Conservation (phyloP, 2,113 vertebrate species). For the Grantiella picta region DNA sequence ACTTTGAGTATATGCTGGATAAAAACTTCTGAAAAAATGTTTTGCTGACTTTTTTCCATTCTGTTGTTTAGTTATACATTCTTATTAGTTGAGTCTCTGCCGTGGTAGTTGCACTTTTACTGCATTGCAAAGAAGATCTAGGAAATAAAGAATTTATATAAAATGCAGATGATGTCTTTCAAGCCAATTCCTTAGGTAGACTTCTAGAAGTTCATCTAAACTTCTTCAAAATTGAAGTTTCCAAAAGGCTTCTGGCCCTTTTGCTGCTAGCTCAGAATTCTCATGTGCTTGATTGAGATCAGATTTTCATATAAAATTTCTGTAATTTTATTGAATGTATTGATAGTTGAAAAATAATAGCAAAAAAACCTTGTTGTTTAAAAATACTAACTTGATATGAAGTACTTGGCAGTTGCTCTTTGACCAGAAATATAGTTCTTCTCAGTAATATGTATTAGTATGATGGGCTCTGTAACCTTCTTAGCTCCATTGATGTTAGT, state of each 20-base stretch:
- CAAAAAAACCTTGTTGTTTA: not conserved
- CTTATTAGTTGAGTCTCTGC: not conserved
- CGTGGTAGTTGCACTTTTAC: not conserved
- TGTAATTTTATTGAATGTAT: not conserved
- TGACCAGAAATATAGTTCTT: not conserved
- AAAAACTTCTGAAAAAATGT: not conserved
- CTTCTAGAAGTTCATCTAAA: not conserved
- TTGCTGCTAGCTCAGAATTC: not conserved
- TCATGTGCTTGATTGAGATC: not conserved
- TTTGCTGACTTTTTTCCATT: not conserved
- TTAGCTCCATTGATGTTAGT: not conserved
- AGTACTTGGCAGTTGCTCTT: not conserved
- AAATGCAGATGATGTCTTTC: not conserved
- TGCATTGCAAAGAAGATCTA: not conserved
- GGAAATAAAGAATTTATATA: not conserved
- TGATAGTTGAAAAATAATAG: not conserved
- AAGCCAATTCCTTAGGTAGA: not conserved
- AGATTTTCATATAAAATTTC: not conserved
- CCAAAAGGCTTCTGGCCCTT: not conserved
- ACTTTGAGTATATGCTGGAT: not conserved
- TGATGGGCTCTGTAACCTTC: not conserved
- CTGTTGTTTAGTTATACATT: not conserved
- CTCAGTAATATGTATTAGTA: not conserved
- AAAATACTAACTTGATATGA: not conserved
- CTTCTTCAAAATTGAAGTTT: not conserved